Evolutionary conservation across 2,113 vertebrate genomes (phyloP).

Genomic region (Microcebus jonahi): DNA sequence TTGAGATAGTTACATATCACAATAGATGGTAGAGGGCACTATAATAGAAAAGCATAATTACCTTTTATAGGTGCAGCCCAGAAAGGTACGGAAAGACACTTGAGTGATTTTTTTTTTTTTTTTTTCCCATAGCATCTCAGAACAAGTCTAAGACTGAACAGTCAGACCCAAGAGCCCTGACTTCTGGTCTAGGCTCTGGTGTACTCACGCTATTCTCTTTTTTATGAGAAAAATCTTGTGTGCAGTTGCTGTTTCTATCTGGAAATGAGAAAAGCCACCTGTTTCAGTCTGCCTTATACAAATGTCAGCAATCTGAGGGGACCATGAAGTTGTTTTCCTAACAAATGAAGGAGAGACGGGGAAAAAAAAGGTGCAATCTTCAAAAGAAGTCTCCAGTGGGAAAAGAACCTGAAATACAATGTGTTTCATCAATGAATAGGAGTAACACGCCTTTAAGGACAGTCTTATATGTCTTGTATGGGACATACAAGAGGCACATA

Average conservation of each 20-base stretch:
- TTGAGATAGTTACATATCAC: constrained; percentile 30
- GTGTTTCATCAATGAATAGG: not conserved
- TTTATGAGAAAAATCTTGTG: constrained; percentile 34
- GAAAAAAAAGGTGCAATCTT: not conserved
- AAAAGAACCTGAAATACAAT: not conserved
- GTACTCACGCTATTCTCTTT: not conserved
- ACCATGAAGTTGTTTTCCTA: not conserved
- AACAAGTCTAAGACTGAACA: constrained; percentile 18
- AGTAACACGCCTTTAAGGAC: not conserved
- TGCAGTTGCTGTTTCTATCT: not conserved
- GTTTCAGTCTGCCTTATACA: not conserved
- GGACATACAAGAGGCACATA: no score
- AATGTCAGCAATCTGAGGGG: not conserved
- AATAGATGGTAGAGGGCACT: constrained; percentile 1
- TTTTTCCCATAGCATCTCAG: not conserved
- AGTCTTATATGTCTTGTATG: not conserved
- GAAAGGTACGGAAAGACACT: constrained; percentile 3
- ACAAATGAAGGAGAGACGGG: not conserved
- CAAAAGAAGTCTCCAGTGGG: not conserved
- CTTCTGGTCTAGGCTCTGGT: not conserved
- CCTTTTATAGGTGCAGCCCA: not conserved
- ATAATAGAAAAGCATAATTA: constrained; percentile 48
- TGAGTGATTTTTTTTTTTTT: not conserved
- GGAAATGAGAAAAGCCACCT: not conserved
- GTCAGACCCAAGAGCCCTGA: not conserved